Percentiles rank a stretch among this genome's conserved stretches.
Conservation (phyloP, 2,113 vertebrate genomes). For the Pelvicachromis taeniatus region DNA sequence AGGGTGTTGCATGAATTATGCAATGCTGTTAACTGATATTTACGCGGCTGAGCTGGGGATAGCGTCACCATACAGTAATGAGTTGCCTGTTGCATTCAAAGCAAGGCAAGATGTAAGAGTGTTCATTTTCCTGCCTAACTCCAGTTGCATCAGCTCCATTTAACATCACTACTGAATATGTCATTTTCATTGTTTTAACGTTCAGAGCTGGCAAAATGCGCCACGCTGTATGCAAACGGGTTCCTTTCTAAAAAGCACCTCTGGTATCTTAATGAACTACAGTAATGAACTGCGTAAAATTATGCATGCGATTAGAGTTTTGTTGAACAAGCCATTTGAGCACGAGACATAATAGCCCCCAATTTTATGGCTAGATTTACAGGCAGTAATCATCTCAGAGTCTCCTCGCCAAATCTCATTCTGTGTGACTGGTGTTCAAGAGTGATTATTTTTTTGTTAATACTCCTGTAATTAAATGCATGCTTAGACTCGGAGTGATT, state of each 20-base stretch:
- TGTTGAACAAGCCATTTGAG: slow-evolving; percentile 67
- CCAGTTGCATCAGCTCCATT: not conserved
- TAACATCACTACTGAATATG: not conserved
- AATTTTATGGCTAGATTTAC: slow-evolving; percentile 69
- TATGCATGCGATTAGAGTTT: slow-evolving; percentile 58
- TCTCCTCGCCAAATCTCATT: slow-evolving; percentile 62
- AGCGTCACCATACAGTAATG: not conserved
- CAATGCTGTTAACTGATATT: not conserved
- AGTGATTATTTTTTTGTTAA: slow-evolving; percentile 68
- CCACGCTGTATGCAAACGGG: not conserved
- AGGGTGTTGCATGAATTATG: not conserved
- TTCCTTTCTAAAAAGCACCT: slow-evolving; percentile 26
- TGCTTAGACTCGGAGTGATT: slow-evolving; percentile 66
- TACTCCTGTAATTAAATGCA: slow-evolving; percentile 72
- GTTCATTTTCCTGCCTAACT: not conserved
- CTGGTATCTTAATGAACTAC: slow-evolving; percentile 57
- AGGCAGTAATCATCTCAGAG: slow-evolving; percentile 61
- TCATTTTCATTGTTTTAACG: slow-evolving; percentile 9
- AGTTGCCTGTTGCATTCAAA: not conserved
- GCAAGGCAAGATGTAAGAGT: not conserved
- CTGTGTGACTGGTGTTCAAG: slow-evolving; percentile 59
- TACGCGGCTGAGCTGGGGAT: not conserved
- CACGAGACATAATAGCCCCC: slow-evolving; percentile 54
- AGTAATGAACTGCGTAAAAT: slow-evolving; percentile 59
- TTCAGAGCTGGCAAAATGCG: not conserved